Percentiles rank a stretch among this genome's conserved stretches.
Evolutionary conservation across 2,113 vertebrate species (phyloP).

Genomic region (Aix galericulata): DNA sequence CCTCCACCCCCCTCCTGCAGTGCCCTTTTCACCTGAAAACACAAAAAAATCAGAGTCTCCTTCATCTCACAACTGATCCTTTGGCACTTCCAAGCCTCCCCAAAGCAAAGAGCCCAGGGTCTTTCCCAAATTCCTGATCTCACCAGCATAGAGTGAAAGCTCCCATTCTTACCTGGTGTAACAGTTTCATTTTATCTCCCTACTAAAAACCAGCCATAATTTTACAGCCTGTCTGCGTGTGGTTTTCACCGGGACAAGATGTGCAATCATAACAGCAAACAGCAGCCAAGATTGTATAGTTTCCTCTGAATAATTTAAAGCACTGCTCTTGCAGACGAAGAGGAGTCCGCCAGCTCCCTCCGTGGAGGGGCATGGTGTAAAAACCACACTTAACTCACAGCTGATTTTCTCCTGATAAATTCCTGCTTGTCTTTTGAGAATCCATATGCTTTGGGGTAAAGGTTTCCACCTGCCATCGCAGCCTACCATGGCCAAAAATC

Average conservation of each 20-base stretch:
- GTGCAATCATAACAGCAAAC: not conserved
- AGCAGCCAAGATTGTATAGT: not conserved
- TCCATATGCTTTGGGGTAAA: not conserved
- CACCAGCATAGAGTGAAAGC: not conserved
- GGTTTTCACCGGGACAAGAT: not conserved
- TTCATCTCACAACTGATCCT: not conserved
- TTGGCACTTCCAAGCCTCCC: not conserved
- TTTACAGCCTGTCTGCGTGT: not conserved
- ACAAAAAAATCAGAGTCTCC: not conserved
- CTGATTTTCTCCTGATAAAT: not conserved
- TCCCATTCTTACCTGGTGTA: not conserved
- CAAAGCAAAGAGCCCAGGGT: not conserved
- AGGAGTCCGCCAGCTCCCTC: not conserved
- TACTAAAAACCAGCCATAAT: not conserved
- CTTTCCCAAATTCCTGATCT: not conserved
- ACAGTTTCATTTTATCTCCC: not conserved
- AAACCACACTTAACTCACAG: not conserved
- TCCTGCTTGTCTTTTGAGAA: not conserved
- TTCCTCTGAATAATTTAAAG: not conserved
- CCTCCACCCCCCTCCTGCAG: not conserved
- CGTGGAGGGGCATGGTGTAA: not conserved
- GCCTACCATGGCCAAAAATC: rapidly evolving
- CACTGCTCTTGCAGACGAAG: not conserved
- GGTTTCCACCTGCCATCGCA: not conserved
- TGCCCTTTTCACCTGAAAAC: not conserved